Conservation (phyloP, 2,888 invertebrate genomes). For the Lepidocyrtoides sp. region DNA sequence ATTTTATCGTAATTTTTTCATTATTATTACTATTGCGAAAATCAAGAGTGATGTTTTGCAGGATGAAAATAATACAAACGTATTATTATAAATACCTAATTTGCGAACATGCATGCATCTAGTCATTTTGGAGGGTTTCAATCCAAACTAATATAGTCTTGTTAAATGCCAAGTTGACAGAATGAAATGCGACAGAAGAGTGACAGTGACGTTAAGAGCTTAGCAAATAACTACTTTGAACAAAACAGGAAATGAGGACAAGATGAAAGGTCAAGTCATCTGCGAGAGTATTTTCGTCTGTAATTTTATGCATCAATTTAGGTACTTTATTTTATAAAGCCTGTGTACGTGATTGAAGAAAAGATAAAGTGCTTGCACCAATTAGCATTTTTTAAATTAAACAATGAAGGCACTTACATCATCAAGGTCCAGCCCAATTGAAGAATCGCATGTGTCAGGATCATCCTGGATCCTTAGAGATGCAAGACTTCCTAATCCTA, state of each 20-base stretch:
- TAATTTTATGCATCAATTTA: not conserved
- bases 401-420: no score
- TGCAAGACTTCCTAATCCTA: constrained; percentile 87
- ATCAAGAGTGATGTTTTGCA: not conserved
- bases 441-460: constrained; percentile 88
- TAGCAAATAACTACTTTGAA: not conserved
- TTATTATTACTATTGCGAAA: not conserved
- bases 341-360: not conserved
- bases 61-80: not conserved
- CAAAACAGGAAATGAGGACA: constrained; percentile 9
- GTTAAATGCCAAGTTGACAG: no score
- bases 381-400: not conserved
- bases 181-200: no score
- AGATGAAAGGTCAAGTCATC: constrained; percentile 15
- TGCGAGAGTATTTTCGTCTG: not conserved
- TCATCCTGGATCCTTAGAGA: constrained; percentile 87
- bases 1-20: not conserved
- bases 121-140: no score
- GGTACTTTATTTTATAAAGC: not conserved
- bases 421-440: constrained; percentile 88
- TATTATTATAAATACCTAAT: not conserved
- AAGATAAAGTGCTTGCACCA: no score
- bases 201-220: not conserved
- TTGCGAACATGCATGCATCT: no score
- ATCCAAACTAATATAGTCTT: no score